Conservation (phyloP, 2,888 invertebrate genomes). For the Philereme transversata region DNA sequence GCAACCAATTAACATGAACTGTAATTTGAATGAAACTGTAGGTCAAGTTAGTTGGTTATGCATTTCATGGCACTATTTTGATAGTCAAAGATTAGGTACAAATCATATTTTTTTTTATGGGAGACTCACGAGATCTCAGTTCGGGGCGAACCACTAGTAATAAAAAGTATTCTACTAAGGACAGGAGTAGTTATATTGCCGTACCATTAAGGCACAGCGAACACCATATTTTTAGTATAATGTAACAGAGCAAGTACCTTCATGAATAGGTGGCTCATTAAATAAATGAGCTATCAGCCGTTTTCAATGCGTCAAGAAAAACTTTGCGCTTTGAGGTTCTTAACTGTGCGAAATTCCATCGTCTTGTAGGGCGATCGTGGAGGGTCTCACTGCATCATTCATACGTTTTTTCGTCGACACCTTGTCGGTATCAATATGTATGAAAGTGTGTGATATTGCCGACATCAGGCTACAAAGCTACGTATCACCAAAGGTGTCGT, state of each 20-base stretch:
- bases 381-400: slow-evolving; percentile 81
- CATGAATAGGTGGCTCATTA: slow-evolving; percentile 63
- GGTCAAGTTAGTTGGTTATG: too few species aligned
- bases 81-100: too few species aligned
- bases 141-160: too few species aligned
- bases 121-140: too few species aligned
- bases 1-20: too few species aligned
- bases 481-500: slow-evolving; percentile 15
- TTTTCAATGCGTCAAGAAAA: slow-evolving; percentile 68
- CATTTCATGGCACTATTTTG: too few species aligned
- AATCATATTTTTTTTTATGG: too few species aligned
- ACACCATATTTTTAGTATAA: slow-evolving; percentile 34
- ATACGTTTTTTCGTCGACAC: slow-evolving; percentile 78
- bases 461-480: slow-evolving; percentile 41
- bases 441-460: slow-evolving; percentile 68
- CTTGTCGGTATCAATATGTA: slow-evolving; percentile 79
- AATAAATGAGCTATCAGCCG: slow-evolving; percentile 78
- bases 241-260: slow-evolving; percentile 30
- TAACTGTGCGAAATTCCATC: slow-evolving; percentile 76
- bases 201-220: slow-evolving; percentile 22
- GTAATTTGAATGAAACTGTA: too few species aligned
- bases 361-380: slow-evolving; percentile 71
- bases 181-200: slow-evolving; percentile 3
- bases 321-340: slow-evolving; percentile 66
- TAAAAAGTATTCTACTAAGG: background rate